Conservation (phyloP, 1,140 invertebrate genomes). For the Diabrotica undecimpunctata region DNA sequence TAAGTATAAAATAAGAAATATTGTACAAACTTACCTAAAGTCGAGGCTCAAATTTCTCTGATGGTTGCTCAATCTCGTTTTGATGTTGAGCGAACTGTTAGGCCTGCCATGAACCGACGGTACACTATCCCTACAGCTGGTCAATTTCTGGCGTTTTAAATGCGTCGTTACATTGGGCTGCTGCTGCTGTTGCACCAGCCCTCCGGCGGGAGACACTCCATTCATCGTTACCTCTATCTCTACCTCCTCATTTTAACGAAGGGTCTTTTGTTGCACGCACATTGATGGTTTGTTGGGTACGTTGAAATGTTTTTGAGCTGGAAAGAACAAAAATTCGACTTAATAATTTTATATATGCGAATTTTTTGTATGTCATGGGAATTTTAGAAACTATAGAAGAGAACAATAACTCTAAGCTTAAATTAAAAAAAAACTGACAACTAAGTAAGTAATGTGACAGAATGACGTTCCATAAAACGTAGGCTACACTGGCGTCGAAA, state of each 20-base stretch:
- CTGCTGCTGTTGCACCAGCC: background rate
- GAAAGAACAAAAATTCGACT: no score
- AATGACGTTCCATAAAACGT: no score
- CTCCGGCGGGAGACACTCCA: background rate
- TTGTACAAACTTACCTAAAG: slow-evolving; percentile 57
- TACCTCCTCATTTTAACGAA: slow-evolving; percentile 6
- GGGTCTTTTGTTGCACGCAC: background rate
- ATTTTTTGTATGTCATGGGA: no score
- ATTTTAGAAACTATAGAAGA: no score
- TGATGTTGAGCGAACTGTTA: slow-evolving; percentile 49
- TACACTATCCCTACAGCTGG: slow-evolving; percentile 35
- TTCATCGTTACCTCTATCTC: background rate
- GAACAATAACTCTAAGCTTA: no score
- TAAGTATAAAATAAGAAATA: no score
- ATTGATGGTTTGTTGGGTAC: background rate
- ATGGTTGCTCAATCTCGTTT: slow-evolving; percentile 64
- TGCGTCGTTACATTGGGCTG: slow-evolving; percentile 6
- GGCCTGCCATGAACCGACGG: slow-evolving; percentile 62
- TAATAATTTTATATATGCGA: no score
- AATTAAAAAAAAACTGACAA: no score
- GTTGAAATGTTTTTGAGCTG: no score
- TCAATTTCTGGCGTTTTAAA: slow-evolving; percentile 12
- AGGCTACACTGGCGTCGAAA: no score
- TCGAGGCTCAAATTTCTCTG: slow-evolving; percentile 75
- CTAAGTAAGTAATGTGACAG: no score